These are phyloP conservation scores for Chelonus formosanus DNA, from an alignment of 2,888 invertebrate species.

Conservation along the genomic window DNA sequence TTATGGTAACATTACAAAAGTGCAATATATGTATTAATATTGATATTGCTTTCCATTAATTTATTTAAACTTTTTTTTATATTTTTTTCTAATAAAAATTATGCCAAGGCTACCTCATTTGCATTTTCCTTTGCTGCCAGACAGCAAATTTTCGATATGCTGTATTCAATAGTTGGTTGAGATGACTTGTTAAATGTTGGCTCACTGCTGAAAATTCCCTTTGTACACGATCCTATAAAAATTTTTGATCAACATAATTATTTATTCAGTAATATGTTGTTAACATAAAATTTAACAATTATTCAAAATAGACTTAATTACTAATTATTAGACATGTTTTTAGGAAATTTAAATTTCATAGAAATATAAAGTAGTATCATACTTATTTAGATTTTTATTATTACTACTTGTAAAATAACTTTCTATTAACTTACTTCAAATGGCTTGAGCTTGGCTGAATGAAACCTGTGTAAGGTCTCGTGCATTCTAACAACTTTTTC, in stretches of 20 bases:
- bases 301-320: too few species aligned
- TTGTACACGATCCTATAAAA: constrained; percentile 76
- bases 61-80: constrained; percentile 27
- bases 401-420: too few species aligned
- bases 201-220: constrained; percentile 83
- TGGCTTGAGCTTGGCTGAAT: constrained; percentile 84
- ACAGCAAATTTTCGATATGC: constrained; percentile 86
- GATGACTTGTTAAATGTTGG: constrained; percentile 82
- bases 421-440: constrained; percentile 74
- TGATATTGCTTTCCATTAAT: constrained; percentile 52
- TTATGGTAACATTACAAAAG: constrained; percentile 54
- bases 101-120: constrained; percentile 59
- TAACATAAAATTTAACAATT: too few species aligned
- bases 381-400: too few species aligned
- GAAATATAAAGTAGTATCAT: too few species aligned
- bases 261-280: too few species aligned
- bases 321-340: too few species aligned
- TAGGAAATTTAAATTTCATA: too few species aligned
- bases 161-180: constrained; percentile 86
- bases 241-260: not conserved
- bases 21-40: constrained; percentile 49
- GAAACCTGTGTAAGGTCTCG: constrained; percentile 87
- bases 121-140: constrained; percentile 80
- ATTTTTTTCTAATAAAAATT: constrained; percentile 35
- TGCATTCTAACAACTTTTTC: constrained; percentile 87